Evolutionary conservation across 2,113 vertebrate species (phyloP).

Genomic region (Prionailurus viverrinus): DNA sequence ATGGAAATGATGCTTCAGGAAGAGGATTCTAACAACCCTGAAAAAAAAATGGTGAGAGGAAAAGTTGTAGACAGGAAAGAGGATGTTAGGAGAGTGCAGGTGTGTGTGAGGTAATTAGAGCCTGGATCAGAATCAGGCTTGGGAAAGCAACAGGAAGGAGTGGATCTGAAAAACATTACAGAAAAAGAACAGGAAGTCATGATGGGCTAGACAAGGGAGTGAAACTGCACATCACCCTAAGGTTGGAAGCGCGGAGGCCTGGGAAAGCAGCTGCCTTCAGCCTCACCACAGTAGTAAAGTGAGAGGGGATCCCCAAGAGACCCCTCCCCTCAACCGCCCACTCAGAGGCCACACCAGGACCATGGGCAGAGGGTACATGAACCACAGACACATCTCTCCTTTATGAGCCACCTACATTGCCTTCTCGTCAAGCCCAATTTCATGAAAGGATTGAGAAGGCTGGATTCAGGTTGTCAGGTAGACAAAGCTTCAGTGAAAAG

Average conservation of each 20-base stretch:
- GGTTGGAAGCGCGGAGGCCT: constrained; percentile 52
- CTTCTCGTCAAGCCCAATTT: neutral
- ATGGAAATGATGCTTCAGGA: constrained; percentile 67
- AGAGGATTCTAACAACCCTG: constrained; percentile 50
- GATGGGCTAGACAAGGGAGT: constrained; percentile 74
- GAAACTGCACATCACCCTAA: constrained; percentile 56
- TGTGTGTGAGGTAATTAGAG: constrained; percentile 80
- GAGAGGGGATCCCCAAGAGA: neutral
- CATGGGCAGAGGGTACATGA: neutral
- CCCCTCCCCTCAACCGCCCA: neutral
- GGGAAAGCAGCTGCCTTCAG: constrained; percentile 72
- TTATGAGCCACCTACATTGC: neutral
- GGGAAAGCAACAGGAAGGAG: constrained; percentile 77
- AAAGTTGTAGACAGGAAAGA: constrained; percentile 79
- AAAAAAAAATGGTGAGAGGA: constrained; percentile 56
- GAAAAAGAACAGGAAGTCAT: constrained; percentile 76
- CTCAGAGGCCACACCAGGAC: neutral
- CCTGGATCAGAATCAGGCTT: constrained; percentile 63
- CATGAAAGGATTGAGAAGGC: neutral
- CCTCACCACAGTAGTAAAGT: constrained; percentile 34
- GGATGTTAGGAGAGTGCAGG: constrained; percentile 76
- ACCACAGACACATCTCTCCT: neutral
- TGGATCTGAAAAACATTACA: constrained; percentile 75
- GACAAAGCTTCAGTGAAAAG: neutral
- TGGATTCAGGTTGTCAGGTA: neutral